These are phyloP conservation scores for Ornithoptera alexandrae DNA, from an alignment of 2,888 invertebrate species.

Conservation along the genomic window DNA sequence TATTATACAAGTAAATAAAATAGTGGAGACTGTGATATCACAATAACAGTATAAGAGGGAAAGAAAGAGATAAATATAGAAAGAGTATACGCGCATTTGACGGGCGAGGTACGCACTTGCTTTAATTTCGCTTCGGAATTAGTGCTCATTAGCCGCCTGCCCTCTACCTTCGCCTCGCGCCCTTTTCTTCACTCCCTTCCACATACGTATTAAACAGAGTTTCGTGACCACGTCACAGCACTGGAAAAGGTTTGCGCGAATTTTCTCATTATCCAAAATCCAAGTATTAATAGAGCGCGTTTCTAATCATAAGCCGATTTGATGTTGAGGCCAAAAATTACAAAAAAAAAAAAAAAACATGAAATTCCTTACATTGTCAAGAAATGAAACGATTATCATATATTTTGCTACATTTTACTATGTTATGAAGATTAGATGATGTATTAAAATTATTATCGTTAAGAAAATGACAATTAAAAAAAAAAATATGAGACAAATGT, in stretches of 20 bases:
- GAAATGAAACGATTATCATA: not conserved
- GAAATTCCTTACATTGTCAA: not conserved
- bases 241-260: not conserved
- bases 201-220: no score
- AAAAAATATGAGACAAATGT: not conserved
- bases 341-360: not conserved
- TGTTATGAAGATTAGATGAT: constrained; percentile 1
- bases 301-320: not conserved
- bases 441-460: not conserved
- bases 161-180: no score
- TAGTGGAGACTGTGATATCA: no score
- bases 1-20: no score
- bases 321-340: not conserved
- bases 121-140: no score
- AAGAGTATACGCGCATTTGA: no score
- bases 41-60: no score
- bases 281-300: not conserved
- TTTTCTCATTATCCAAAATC: not conserved
- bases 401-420: constrained; percentile 17
- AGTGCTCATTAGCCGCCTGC: no score
- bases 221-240: not conserved
- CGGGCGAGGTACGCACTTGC: no score
- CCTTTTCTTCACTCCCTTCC: no score
- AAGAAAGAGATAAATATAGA: no score
- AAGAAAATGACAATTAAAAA: not conserved